These are phyloP conservation scores for Microcebus murinus DNA, from an alignment of 2,113 vertebrate species.

Conservation along the genomic window DNA sequence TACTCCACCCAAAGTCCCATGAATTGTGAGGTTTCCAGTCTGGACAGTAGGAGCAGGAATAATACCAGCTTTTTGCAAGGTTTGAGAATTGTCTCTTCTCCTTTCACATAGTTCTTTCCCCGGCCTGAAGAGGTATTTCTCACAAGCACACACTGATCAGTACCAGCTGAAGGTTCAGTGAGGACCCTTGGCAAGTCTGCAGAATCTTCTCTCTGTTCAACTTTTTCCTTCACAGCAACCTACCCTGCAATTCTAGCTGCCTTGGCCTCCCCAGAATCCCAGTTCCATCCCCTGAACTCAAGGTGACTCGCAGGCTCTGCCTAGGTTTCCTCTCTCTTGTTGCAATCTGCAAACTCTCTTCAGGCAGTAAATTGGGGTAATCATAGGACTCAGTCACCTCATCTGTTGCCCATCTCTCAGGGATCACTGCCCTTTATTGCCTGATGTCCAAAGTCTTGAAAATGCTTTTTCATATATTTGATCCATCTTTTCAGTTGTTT, in stretches of 20 bases:
- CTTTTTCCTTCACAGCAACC: neutral
- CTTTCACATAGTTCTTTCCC: neutral
- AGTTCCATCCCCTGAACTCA: neutral
- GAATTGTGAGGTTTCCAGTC: neutral
- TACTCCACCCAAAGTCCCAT: neutral
- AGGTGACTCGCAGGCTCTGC: too few species aligned
- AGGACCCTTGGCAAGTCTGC: neutral
- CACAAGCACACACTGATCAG: neutral
- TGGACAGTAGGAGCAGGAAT: neutral
- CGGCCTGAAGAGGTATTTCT: neutral
- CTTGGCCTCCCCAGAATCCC: neutral
- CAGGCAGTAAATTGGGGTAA: neutral
- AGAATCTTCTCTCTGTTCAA: too few species aligned
- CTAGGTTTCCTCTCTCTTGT: neutral
- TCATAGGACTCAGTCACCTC: neutral
- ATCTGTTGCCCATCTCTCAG: neutral
- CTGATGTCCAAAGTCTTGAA: neutral
- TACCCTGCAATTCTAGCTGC: neutral
- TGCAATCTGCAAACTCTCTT: neutral
- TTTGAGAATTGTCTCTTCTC: neutral
- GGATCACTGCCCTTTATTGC: neutral
- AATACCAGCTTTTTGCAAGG: too few species aligned
- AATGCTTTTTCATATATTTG: neutral
- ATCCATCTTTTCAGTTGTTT: neutral
- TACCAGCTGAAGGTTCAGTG: neutral